Conservation (phyloP, 2,113 vertebrate species). For the Lutjanus erythropterus region DNA sequence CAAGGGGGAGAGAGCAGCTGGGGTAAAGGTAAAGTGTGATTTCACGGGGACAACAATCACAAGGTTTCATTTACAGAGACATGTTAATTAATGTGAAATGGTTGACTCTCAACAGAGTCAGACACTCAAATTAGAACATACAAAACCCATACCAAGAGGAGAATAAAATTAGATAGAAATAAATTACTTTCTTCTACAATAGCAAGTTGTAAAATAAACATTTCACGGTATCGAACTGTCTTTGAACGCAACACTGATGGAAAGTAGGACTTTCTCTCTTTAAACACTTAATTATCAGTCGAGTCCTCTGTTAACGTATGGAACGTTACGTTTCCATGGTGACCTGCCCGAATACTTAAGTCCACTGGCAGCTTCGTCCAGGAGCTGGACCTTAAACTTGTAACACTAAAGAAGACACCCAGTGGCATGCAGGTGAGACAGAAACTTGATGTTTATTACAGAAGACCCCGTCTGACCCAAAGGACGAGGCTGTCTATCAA, state of each 20-base stretch:
- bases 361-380: background rate
- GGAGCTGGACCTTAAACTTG: background rate
- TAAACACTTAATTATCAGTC: background rate
- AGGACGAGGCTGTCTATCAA: background rate
- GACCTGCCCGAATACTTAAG: constrained; percentile 17
- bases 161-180: too few relatives aligned
- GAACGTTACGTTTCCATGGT: constrained; percentile 57
- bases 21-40: too few relatives aligned
- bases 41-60: too few relatives aligned
- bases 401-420: background rate
- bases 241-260: background rate
- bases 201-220: background rate
- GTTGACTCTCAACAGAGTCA: too few relatives aligned
- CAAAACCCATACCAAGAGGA: too few relatives aligned
- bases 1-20: too few relatives aligned
- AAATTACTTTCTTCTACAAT: too few relatives aligned
- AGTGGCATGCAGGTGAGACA: background rate
- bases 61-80: too few relatives aligned
- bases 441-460: accelerated
- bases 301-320: background rate
- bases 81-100: too few relatives aligned
- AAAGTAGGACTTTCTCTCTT: background rate
- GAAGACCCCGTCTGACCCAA: background rate
- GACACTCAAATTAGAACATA: too few relatives aligned
- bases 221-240: background rate